These are phyloP conservation scores for Paracyprichromis sp. DNA, from an alignment of 2,113 vertebrate species.

Conservation along the genomic window DNA sequence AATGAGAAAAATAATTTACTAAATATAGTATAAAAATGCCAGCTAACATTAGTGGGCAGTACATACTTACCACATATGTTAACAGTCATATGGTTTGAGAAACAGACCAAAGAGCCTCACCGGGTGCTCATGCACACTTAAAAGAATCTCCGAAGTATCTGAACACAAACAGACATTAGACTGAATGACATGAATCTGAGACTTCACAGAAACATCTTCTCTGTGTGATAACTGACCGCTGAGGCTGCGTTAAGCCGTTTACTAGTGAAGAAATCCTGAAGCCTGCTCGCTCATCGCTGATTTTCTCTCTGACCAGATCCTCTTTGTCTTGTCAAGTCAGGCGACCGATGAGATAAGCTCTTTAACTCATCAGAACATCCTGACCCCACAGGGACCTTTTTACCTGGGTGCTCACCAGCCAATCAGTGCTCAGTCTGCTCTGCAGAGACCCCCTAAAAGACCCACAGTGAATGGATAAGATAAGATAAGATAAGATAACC, in stretches of 20 bases:
- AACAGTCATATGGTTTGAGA: background rate
- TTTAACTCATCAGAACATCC: slow-evolving; percentile 33
- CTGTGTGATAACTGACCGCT: background rate
- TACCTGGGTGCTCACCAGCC: background rate
- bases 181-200: background rate
- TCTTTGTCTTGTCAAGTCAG: background rate
- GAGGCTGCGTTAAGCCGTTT: background rate
- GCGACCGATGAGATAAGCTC: slow-evolving; percentile 29
- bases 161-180: background rate
- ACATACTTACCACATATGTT: background rate
- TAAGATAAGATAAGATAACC: no score
- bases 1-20: background rate
- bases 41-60: background rate
- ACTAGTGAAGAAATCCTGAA: background rate
- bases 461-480: accelerated
- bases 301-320: background rate
- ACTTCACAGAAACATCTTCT: background rate
- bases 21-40: background rate
- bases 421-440: background rate
- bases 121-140: accelerated
- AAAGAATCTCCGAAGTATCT: background rate
- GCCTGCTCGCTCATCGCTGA: background rate
- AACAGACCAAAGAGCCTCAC: accelerated
- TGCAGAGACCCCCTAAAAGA: background rate
- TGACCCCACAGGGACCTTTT: background rate